Evolutionary conservation across 2,113 vertebrate species (phyloP).

Genomic region (Nannospalax galili): DNA sequence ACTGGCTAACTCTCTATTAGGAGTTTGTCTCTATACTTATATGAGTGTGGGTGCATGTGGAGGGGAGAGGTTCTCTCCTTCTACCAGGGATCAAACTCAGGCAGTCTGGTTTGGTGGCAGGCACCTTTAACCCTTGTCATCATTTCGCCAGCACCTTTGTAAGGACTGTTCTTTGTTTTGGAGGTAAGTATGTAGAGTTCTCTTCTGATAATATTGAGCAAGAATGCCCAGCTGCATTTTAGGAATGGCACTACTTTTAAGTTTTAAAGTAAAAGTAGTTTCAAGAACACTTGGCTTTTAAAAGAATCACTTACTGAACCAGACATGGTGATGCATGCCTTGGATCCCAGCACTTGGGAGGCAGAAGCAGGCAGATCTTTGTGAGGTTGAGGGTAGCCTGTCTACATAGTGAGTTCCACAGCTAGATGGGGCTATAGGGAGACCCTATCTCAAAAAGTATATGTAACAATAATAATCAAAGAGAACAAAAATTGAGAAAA

Average conservation of each 20-base stretch:
- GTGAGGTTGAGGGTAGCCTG: too few species aligned
- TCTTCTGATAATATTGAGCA: not conserved
- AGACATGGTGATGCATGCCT: too few species aligned
- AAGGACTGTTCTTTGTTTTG: not conserved
- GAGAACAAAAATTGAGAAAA: too few species aligned
- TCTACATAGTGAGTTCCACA: too few species aligned
- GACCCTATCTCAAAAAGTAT: too few species aligned
- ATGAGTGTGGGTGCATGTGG: not conserved
- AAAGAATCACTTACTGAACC: slow-evolving; percentile 22
- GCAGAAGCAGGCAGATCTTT: too few species aligned
- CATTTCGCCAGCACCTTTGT: not conserved
- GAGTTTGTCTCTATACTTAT: not conserved
- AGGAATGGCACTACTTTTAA: not conserved
- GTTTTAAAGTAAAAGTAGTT: not conserved
- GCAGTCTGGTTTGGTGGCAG: not conserved
- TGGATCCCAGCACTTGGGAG: too few species aligned
- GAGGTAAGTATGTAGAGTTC: not conserved
- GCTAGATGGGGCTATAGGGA: too few species aligned
- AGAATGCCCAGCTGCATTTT: not conserved
- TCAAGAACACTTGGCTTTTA: not conserved
- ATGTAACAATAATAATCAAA: too few species aligned
- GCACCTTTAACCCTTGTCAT: not conserved
- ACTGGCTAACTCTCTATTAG: not conserved
- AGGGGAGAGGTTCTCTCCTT: not conserved
- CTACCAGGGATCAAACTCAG: not conserved